phyloP scores from a whole-genome alignment of 64 coral and sea anemone genomes.

The Astreopora myriophthalma region DNA sequence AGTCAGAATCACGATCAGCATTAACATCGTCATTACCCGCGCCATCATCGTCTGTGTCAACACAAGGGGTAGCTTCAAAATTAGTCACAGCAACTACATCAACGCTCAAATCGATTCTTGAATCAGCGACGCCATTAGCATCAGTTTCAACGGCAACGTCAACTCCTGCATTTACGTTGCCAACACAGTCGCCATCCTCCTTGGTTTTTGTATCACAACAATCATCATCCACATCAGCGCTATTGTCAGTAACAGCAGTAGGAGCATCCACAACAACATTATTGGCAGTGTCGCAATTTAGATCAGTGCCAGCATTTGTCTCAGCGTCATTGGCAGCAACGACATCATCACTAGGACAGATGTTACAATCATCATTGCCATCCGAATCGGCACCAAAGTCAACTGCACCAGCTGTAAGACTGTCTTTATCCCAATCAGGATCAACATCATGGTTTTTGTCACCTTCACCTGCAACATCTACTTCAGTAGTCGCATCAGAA shows the following conservation, averaged over 20 bases:
- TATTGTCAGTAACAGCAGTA: too few relatives aligned
- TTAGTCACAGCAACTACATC: not conserved
- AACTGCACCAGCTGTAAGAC: not conserved
- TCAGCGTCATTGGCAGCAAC: not conserved
- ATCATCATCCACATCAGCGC: not conserved
- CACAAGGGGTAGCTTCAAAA: not conserved
- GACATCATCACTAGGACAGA: not conserved
- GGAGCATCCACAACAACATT: not conserved
- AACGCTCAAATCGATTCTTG: not conserved
- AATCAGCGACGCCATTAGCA: not conserved
- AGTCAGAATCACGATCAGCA: not conserved
- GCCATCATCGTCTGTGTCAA: not conserved
- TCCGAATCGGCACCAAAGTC: not conserved
- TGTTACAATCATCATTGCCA: not conserved
- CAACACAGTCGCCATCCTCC: not conserved
- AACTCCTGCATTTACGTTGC: not conserved
- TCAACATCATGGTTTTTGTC: not conserved
- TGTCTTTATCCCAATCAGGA: not conserved
- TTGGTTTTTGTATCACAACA: too few relatives aligned
- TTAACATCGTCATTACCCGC: not conserved
- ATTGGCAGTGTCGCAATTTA: not conserved
- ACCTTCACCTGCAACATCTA: not conserved
- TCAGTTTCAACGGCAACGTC: not conserved
- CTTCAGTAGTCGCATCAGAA: not conserved
- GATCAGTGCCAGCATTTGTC: not conserved